Evolutionary conservation across 2,888 invertebrate species (phyloP).

Genomic region (Nephrotoma guestfalica): DNA sequence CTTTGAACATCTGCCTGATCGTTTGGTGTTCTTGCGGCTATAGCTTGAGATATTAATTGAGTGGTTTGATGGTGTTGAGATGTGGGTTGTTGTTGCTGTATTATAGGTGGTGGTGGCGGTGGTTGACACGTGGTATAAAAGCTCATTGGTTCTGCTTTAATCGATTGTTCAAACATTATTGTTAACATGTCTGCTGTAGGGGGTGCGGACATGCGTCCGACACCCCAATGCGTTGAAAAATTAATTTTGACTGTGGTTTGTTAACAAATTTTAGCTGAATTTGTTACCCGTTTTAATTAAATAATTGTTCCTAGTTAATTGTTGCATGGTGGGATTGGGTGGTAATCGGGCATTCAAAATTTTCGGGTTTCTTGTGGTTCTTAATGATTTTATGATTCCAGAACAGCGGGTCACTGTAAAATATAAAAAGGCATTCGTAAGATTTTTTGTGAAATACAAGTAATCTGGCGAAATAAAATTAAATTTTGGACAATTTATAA

Average conservation of each 20-base stretch:
- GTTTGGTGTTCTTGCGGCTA: background rate
- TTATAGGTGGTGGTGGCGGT: slow-evolving; percentile 21
- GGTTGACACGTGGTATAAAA: slow-evolving; percentile 34
- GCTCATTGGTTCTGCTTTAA: slow-evolving; percentile 55
- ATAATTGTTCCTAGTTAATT: background rate
- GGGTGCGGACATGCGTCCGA: slow-evolving; percentile 46
- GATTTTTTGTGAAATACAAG: background rate
- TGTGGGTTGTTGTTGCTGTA: slow-evolving; percentile 16
- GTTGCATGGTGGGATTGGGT: background rate
- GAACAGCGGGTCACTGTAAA: background rate
- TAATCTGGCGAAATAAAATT: too few species aligned
- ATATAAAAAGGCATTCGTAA: background rate
- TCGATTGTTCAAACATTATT: slow-evolving; percentile 55
- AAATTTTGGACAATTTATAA: too few species aligned
- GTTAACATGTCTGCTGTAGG: slow-evolving; percentile 47
- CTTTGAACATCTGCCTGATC: background rate
- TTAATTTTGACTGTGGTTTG: slow-evolving; percentile 33
- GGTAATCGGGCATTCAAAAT: background rate
- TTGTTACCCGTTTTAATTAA: background rate
- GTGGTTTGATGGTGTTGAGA: slow-evolving; percentile 25
- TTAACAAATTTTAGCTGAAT: background rate
- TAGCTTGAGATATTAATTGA: slow-evolving; percentile 29
- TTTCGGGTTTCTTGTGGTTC: background rate
- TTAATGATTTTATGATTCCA: background rate
- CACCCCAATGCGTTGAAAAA: slow-evolving; percentile 46